These are phyloP conservation scores for Phthorimaea operculella DNA, from an alignment of 1,140 invertebrate species.

Conservation along the genomic window DNA sequence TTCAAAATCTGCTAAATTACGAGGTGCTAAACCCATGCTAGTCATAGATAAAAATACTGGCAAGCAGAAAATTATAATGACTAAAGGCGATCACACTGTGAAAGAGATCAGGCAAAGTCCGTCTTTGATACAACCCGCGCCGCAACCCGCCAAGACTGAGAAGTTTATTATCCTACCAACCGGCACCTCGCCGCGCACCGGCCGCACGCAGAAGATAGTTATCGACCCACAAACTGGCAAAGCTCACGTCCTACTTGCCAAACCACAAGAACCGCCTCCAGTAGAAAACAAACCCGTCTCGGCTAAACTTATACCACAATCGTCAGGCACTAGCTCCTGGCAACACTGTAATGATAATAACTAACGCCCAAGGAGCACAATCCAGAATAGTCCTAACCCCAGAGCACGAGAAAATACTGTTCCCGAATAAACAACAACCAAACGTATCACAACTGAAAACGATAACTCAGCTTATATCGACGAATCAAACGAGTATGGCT, in stretches of 20 bases:
- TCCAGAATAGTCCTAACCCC: conserved; percentile 69
- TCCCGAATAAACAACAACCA: conserved; percentile 57
- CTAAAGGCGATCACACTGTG: conserved; percentile 37
- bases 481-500: conserved; percentile 23
- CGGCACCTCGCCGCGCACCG: conserved; percentile 40
- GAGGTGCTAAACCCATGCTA: conserved; percentile 55
- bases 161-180: conserved; percentile 74
- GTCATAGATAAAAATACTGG: conserved; percentile 59
- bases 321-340: conserved; percentile 38
- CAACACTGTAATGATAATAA: conserved; percentile 71
- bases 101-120: conserved; percentile 47
- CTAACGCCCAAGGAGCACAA: conserved; percentile 69
- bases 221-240: conserved; percentile 60
- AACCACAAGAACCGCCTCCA: conserved; percentile 29
- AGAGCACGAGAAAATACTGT: conserved; percentile 69
- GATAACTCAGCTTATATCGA: conserved; percentile 39
- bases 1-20: conserved; percentile 60
- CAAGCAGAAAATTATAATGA: conserved; percentile 61
- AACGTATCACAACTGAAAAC: conserved; percentile 60
- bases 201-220: conserved; percentile 57
- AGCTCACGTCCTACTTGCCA: conserved; percentile 50
- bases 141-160: conserved; percentile 60
- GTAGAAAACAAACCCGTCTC: conserved; percentile 57
- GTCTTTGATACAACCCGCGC: conserved; percentile 32
- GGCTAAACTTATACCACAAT: conserved; percentile 57